Base-by-base conservation (phyloP, 2,113 vertebrate species). In the Microcebus murinus region DNA sequence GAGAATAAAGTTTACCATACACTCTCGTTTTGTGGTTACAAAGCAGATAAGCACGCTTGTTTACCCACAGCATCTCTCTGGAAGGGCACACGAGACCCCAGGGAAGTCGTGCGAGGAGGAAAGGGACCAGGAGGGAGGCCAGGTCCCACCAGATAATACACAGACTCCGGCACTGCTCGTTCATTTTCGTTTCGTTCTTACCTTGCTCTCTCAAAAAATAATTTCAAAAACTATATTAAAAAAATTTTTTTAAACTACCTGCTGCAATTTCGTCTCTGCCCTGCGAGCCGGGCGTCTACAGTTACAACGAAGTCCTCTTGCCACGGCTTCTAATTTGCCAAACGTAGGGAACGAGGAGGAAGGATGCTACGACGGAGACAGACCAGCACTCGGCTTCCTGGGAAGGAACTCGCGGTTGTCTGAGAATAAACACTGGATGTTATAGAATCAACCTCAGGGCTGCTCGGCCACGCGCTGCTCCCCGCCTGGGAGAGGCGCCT, bases 391-490 rank as follows among this genome's bases (percentile, higher is more conserved):
- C 0, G 5, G 61, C 13, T 25, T 36, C 21, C 6, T 1, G 11
- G 29, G 25, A 39, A 42, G 17, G 9, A 14, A 4, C 31, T 21
- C 10, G 4, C 0, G 2, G 20, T 25, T 5, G 1, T 1, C 0
- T 3, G 13, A 48, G 13, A 25, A 45, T 0, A 9, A 74, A 6
- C 17, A 11, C 5, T 42, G 61, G 39, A 20, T 3, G 11, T 1
- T 4, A 39, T 4, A 39, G 31, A 14, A 1, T 73, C 12, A 18
- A 1, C 65, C 9, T 1, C 36, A 6, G 20, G 21, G 18, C 4
- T 1, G 3, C 63, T 3, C 8, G 0, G 3, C 13, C 65, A 4
- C 36, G 18, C 6, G 3, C 8, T 1, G 8, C 1, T 0, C 1
- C 20, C 39, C 6, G 42, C 45, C 45, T 2, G 1, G 14, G 12